These are phyloP conservation scores for Drosophila diplacantha DNA, from an alignment of 2,888 invertebrate genomes.

Conservation along the genomic window DNA sequence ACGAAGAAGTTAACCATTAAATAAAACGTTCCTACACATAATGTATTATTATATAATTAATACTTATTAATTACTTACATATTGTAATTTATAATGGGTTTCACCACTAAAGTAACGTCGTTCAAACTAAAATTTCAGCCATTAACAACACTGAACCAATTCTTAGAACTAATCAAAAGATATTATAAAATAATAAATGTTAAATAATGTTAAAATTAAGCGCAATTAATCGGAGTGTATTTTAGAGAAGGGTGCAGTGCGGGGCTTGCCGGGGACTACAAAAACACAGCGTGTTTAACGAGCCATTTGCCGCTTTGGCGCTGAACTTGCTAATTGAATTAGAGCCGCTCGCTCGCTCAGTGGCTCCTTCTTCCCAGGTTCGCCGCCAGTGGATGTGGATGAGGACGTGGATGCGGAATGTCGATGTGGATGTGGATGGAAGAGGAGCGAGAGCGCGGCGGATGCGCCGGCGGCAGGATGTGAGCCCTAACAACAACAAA, in stretches of 20 bases:
- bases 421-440: slow-evolving; percentile 17
- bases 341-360: slow-evolving; percentile 52
- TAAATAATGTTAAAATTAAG: neutral
- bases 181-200: neutral
- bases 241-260: neutral
- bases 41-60: too few species aligned
- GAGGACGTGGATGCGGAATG: slow-evolving; percentile 6
- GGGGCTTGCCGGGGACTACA: slow-evolving; percentile 5
- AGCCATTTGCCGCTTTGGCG: slow-evolving; percentile 73
- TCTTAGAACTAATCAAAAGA: neutral
- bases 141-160: neutral
- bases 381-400: slow-evolving; percentile 17
- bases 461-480: slow-evolving; percentile 36
- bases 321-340: slow-evolving; percentile 73
- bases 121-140: neutral
- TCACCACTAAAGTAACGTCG: neutral
- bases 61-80: neutral
- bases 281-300: slow-evolving; percentile 68
- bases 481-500: slow-evolving; percentile 38
- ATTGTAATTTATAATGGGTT: neutral
- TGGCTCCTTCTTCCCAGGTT: slow-evolving; percentile 28
- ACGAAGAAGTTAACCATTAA: too few species aligned
- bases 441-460: slow-evolving; percentile 2
- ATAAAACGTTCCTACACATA: too few species aligned
- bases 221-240: slow-evolving; percentile 1